Conservation (phyloP, 2,113 vertebrate genomes). For the Phodopus roborovskii region DNA sequence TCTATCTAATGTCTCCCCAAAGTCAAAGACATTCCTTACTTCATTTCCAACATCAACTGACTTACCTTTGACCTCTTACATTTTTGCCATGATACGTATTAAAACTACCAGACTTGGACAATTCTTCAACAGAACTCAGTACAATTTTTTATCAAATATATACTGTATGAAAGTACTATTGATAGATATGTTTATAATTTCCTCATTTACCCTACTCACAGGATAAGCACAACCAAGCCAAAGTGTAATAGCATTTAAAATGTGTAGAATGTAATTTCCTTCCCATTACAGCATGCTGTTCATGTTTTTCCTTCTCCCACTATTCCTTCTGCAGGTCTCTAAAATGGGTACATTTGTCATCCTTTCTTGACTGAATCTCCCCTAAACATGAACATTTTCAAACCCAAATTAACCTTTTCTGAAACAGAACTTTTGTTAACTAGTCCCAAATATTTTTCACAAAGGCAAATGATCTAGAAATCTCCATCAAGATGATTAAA, state of each 20-base stretch:
- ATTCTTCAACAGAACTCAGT: conserved; percentile 43
- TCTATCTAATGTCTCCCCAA: neutral
- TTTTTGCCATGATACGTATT: neutral
- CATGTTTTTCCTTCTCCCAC: neutral
- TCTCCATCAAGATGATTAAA: neutral
- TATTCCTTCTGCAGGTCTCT: neutral
- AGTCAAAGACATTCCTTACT: neutral
- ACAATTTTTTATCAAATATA: conserved; percentile 30
- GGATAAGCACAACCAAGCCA: neutral
- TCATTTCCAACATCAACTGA: neutral
- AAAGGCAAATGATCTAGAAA: conserved; percentile 33
- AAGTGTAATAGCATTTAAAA: neutral
- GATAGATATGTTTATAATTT: neutral
- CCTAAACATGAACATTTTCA: neutral
- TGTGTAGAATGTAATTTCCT: neutral
- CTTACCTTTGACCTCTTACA: neutral
- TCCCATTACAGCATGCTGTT: conserved; percentile 3
- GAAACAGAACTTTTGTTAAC: conserved; percentile 23
- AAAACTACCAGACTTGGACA: neutral
- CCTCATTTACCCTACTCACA: neutral
- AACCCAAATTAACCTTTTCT: conserved; percentile 34
- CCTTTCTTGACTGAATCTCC: neutral
- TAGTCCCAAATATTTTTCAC: neutral
- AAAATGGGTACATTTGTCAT: neutral
- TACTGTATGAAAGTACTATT: neutral